Evolutionary conservation across 2,888 invertebrate species (phyloP).

Genomic region (Lasioglossum marginatum): DNA sequence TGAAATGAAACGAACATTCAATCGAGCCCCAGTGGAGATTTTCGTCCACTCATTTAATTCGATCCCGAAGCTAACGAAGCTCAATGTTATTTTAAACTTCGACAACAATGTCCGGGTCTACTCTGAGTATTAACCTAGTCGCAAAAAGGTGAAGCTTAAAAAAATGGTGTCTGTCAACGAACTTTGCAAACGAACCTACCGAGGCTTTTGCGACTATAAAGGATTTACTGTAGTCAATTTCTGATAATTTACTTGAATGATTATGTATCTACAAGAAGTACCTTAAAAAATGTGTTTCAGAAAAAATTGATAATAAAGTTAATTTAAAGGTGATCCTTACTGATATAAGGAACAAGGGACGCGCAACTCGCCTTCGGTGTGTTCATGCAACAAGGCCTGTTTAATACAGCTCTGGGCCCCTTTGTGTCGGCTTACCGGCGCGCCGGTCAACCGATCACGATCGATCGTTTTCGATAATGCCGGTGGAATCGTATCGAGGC

Average conservation of each 20-base stretch:
- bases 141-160: too few relatives aligned
- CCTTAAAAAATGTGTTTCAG: too few relatives aligned
- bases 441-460: conserved; percentile 63
- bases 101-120: too few relatives aligned
- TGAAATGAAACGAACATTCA: not conserved
- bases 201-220: too few relatives aligned
- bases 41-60: not conserved
- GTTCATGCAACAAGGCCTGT: conserved; percentile 21
- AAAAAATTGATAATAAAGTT: too few relatives aligned
- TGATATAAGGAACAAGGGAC: not conserved
- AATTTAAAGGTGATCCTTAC: too few relatives aligned
- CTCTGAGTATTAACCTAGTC: too few relatives aligned
- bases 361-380: not conserved
- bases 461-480: conserved; percentile 64
- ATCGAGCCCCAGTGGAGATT: not conserved
- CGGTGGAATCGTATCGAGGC: conserved; percentile 30
- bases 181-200: too few relatives aligned
- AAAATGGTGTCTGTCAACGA: too few relatives aligned
- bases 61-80: not conserved
- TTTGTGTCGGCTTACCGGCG: conserved; percentile 47
- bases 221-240: too few relatives aligned
- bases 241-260: too few relatives aligned
- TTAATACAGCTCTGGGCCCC: conserved; percentile 8
- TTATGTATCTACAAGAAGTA: too few relatives aligned
- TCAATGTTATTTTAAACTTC: not conserved